Conservation (phyloP, 1,140 invertebrate species). For the Forficula auricularia region DNA sequence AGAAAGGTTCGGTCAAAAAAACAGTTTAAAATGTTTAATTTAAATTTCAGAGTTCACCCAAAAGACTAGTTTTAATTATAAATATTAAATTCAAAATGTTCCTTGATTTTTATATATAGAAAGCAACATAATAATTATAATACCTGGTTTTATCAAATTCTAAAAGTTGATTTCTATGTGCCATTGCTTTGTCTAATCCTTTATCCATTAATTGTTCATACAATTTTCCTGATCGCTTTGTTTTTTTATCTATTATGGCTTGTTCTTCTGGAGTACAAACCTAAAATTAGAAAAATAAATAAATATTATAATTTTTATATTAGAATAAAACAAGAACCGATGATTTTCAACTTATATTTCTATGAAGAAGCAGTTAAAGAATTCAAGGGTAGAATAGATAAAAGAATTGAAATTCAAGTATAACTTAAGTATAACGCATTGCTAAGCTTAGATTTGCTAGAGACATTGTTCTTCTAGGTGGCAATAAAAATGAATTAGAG, state of each 20-base stretch:
- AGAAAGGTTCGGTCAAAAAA: too few relatives aligned
- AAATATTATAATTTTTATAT: neutral
- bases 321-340: neutral
- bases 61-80: too few relatives aligned
- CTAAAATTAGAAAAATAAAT: conserved; percentile 28
- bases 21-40: too few relatives aligned
- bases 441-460: too few relatives aligned
- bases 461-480: too few relatives aligned
- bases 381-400: too few relatives aligned
- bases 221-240: conserved; percentile 48
- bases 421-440: too few relatives aligned
- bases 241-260: conserved; percentile 41
- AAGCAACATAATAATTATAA: too few relatives aligned
- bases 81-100: neutral
- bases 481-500: too few relatives aligned
- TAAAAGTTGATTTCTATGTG: conserved; percentile 63
- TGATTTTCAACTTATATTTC: conserved; percentile 5
- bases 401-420: too few relatives aligned
- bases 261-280: conserved; percentile 59
- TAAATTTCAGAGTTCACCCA: too few relatives aligned
- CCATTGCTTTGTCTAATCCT: conserved; percentile 47
- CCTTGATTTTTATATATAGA: neutral
- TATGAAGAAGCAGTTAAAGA: neutral
- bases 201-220: conserved; percentile 49
- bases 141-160: conserved; percentile 74